Base-by-base conservation (phyloP, 2,797 vertebrate genomes). In the Muscicapa comitata region DNA sequence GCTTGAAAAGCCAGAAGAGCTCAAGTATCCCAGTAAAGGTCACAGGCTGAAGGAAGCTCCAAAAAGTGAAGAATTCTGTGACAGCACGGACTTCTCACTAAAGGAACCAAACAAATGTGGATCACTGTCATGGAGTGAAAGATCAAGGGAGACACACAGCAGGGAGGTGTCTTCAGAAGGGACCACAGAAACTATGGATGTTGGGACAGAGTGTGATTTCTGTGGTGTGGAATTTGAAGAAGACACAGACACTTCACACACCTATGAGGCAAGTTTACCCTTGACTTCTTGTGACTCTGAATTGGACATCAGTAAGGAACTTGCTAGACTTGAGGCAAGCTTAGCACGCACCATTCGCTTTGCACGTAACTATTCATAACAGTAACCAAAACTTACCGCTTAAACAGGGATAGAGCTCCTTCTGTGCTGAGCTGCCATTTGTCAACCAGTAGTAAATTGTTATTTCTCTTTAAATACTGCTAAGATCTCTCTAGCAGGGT, bases 251-350 rank as follows among this genome's bases (percentile, higher is more conserved):
- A 7, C 68, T 71, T 95, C 91, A 45, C 59, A 51, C 50, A 37
- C 48, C 19, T 19, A 48, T 38, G 77, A 85, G 38, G 86, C 80
- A 23, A 75, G 85, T 66, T 94, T 87, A 77, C 81, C 76, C 54
- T 77, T 90, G 33, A 59, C 67, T 28, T 77, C 88, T 40, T 95
- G 91, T 53, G 86, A 95, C 10, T 96, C 93, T 51, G 96, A 96
- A 65, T 62, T 73, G 6, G 97, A 97, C 57, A 65, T 59, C 51
- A 75, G 2, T 7, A 85, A 85, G 87, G 97, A 97, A 66, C 53
- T 98, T 21, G 97, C 98, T 55, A 98, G 98, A 18, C 97, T 99
- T 55, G 97, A 96, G 61, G 97, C 89, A 90, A 88, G 48, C 90
- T 97, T 99, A 84, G 97, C 97, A 43, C 96, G 97, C 33, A 79